Percentiles rank a stretch among this genome's conserved stretches.
phyloP scores from a whole-genome alignment of 2,797 vertebrate genomes.

The Alexandromys oeconomus region DNA sequence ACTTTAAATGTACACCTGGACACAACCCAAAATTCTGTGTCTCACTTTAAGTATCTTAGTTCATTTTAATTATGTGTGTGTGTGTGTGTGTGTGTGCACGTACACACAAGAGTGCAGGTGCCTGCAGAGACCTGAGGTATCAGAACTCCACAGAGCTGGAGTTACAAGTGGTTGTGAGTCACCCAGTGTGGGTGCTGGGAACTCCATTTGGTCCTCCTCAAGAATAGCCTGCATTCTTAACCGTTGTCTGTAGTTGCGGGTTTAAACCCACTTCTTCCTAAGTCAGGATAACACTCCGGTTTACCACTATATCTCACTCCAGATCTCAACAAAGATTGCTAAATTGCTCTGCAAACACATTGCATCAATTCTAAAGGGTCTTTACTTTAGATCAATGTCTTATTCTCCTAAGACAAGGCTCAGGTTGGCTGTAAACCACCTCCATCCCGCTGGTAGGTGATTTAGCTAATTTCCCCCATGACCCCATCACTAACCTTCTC shows the following conservation, averaged over 20 bases:
- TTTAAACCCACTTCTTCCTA: slow-evolving; percentile 23
- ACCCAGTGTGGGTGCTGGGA: neutral
- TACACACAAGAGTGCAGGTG: neutral
- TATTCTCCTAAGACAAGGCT: neutral
- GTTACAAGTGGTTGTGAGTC: neutral
- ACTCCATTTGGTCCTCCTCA: neutral
- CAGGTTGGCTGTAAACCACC: neutral
- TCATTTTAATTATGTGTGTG: neutral
- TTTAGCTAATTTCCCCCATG: neutral
- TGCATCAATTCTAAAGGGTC: neutral
- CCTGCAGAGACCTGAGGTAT: neutral
- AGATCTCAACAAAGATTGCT: neutral
- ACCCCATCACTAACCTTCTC: neutral
- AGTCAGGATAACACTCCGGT: neutral
- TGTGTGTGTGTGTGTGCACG: neutral
- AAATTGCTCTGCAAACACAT: neutral
- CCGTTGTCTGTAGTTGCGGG: neutral
- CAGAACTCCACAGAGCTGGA: neutral
- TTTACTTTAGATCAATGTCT: neutral
- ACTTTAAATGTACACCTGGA: neutral
- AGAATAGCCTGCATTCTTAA: neutral
- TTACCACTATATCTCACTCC: neutral
- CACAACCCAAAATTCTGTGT: slow-evolving; percentile 18
- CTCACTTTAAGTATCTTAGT: neutral
- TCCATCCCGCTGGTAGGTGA: fast-evolving